phyloP scores from a whole-genome alignment of 2,113 vertebrate species.

The Trachemys scripta region DNA sequence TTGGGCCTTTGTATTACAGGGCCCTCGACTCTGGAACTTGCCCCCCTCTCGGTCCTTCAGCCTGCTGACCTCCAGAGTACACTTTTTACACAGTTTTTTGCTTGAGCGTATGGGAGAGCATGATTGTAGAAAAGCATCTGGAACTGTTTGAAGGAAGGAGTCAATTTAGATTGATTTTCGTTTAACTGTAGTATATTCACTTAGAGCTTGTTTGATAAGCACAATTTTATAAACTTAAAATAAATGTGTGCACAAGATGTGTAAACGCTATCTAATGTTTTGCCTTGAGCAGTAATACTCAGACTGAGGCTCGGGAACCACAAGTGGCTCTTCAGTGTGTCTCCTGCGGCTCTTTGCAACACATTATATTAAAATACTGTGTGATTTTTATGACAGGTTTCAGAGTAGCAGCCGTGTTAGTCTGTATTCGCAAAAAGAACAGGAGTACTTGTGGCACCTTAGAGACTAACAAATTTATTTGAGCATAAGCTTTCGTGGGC shows the following conservation, averaged over 20 bases:
- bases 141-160: constrained; percentile 64
- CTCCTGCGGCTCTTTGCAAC: background rate
- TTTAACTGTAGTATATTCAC: background rate
- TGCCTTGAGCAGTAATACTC: background rate
- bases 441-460: no score
- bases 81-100: constrained; percentile 36
- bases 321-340: background rate
- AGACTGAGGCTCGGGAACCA: background rate
- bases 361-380: background rate
- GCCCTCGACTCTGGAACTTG: background rate
- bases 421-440: no score
- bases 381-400: background rate
- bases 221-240: background rate
- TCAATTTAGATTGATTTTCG: constrained; percentile 63
- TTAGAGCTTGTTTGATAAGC: background rate
- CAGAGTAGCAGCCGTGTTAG: no score
- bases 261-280: background rate
- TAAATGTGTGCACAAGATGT: background rate
- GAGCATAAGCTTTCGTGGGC: no score
- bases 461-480: no score
- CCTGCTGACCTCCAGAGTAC: constrained; percentile 24
- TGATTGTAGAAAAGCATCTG: constrained; percentile 65
- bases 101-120: constrained; percentile 52
- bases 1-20: background rate
- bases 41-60: constrained; percentile 3